Evolutionary conservation across 2,113 vertebrate species (phyloP).

Genomic region (Gila orcuttii): DNA sequence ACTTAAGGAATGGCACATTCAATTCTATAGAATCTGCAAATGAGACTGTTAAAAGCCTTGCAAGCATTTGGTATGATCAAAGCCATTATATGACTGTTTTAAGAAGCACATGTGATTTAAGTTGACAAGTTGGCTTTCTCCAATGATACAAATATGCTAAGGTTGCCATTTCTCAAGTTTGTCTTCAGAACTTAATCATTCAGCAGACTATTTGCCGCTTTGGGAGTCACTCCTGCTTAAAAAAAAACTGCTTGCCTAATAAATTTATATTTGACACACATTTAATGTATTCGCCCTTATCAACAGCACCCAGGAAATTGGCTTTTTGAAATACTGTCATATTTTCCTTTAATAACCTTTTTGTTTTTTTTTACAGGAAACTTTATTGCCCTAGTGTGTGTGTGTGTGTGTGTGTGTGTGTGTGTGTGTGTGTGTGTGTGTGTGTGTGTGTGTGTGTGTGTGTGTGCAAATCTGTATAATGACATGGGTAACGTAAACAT

Average conservation of each 20-base stretch:
- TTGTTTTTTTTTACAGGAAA: background rate
- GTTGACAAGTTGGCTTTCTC: background rate
- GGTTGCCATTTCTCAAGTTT: background rate
- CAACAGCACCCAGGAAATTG: slow-evolving; percentile 1
- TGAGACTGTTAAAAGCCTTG: background rate
- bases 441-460: background rate
- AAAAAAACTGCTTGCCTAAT: background rate
- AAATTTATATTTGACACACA: background rate
- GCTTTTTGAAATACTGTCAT: background rate
- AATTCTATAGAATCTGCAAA: background rate
- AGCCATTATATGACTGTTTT: background rate
- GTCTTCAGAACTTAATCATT: background rate
- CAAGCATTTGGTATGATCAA: background rate
- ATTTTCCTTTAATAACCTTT: background rate
- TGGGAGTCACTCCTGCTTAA: background rate
- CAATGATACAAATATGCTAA: background rate
- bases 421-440: no score
- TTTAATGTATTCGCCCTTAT: background rate
- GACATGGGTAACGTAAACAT: no score
- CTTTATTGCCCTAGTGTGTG: background rate
- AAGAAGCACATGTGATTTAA: background rate
- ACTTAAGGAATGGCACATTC: background rate
- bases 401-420: no score
- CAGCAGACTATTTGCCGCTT: background rate
- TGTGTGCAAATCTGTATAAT: no score